A percentile compares a stretch with the other conserved stretches of the same genome.
Evolutionary conservation across 2,113 vertebrate species (phyloP).

Genomic region (Grammomys dolichurus): DNA sequence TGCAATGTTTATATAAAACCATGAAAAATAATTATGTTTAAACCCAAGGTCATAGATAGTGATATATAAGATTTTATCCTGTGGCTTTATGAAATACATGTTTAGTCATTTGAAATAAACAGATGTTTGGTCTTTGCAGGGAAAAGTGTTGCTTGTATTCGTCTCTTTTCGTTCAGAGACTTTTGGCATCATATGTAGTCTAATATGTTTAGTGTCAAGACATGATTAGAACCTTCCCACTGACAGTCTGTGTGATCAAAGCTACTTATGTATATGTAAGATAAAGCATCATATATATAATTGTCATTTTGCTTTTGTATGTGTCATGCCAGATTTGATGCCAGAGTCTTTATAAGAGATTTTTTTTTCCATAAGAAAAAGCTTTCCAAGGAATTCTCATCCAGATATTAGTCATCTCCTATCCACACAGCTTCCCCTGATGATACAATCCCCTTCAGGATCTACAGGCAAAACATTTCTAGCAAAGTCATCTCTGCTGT

Average conservation of each 20-base stretch:
- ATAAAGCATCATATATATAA: slow-evolving; percentile 31
- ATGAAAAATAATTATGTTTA: slow-evolving; percentile 49
- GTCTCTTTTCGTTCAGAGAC: slow-evolving; percentile 31
- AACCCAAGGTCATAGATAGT: slow-evolving; percentile 20
- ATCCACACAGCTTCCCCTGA: background rate
- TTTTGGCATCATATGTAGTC: slow-evolving; percentile 33
- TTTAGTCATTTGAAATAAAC: slow-evolving; percentile 56
- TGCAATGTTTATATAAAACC: slow-evolving; percentile 28
- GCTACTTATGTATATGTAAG: background rate
- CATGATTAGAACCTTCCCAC: slow-evolving; percentile 43
- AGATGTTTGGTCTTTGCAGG: slow-evolving; percentile 62
- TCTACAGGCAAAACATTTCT: background rate
- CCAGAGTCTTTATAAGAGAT: background rate
- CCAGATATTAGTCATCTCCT: background rate
- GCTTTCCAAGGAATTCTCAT: slow-evolving; percentile 28
- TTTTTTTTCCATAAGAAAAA: slow-evolving; percentile 24
- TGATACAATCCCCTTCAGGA: background rate
- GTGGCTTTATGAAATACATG: slow-evolving; percentile 53
- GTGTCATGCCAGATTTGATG: slow-evolving; percentile 35
- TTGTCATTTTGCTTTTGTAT: background rate
- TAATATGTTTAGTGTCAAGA: slow-evolving; percentile 20
- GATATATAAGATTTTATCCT: slow-evolving; percentile 25
- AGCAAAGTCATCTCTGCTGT: background rate
- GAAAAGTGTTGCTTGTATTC: slow-evolving; percentile 4
- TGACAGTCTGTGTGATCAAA: background rate